phyloP scores from a whole-genome alignment of 2,797 vertebrate genomes.

The Kryptolebias ocellatus region DNA sequence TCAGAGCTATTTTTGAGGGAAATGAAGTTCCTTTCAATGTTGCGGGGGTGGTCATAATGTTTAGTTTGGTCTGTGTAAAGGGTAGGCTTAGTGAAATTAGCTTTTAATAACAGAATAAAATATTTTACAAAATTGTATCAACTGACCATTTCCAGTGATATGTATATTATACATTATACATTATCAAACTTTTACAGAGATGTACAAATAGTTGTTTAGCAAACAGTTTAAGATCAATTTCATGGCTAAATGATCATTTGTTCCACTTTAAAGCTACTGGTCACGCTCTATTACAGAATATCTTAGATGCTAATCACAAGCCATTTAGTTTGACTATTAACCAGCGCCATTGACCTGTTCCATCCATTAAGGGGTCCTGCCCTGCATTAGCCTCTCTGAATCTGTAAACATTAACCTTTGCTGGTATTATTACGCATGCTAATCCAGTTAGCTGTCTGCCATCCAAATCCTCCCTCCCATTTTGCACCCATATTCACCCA shows the following conservation, averaged over 20 bases:
- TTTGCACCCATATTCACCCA: slow-evolving; percentile 42
- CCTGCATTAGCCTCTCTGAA: slow-evolving; percentile 61
- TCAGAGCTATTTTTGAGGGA: too few relatives aligned
- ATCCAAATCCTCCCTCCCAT: slow-evolving; percentile 47
- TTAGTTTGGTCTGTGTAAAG: neutral
- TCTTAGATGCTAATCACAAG: slow-evolving; percentile 47
- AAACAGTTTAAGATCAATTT: neutral
- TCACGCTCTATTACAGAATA: slow-evolving; percentile 24
- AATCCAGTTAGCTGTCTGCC: slow-evolving; percentile 66
- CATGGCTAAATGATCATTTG: slow-evolving; percentile 14
- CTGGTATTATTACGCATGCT: slow-evolving; percentile 62
- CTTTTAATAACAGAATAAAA: too few relatives aligned
- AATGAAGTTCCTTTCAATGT: neutral
- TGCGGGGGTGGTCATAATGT: neutral
- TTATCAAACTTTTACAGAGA: neutral
- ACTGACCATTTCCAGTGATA: neutral
- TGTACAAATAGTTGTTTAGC: neutral
- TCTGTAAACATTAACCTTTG: slow-evolving; percentile 73
- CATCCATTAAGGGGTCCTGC: slow-evolving; percentile 35
- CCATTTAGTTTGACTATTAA: slow-evolving; percentile 58
- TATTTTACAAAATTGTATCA: too few relatives aligned
- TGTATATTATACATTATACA: too few relatives aligned
- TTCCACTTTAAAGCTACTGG: neutral
- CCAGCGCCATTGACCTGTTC: slow-evolving; percentile 55
- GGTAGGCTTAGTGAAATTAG: too few relatives aligned